Conservation (phyloP, 2,888 invertebrate species). For the Charanyca ferruginea region DNA sequence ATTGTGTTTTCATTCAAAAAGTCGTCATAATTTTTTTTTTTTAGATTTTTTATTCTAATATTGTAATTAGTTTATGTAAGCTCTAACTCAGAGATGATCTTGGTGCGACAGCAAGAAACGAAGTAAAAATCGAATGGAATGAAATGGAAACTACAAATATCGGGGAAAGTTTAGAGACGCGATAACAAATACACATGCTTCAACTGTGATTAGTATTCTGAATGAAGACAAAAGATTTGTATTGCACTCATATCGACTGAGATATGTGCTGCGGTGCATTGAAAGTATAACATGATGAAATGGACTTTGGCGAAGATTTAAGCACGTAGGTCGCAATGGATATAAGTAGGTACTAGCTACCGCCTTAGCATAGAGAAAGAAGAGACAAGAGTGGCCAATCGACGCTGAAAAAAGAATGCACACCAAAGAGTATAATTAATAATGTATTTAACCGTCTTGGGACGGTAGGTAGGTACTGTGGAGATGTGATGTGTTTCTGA, state of each 20-base stretch:
- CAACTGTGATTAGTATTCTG: constrained; percentile 65
- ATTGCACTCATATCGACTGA: constrained; percentile 53
- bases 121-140: constrained; percentile 19
- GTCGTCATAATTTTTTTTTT: no score
- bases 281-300: constrained; percentile 21
- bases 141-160: constrained; percentile 61
- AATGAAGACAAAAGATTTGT: constrained; percentile 59
- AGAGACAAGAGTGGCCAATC: not conserved
- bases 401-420: no score
- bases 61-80: no score
- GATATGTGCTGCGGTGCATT: constrained; percentile 34
- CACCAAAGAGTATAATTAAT: not conserved
- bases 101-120: not conserved
- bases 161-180: constrained; percentile 67
- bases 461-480: no score
- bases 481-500: no score
- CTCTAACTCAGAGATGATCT: no score
- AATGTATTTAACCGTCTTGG: no score
- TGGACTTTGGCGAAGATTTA: constrained; percentile 24
- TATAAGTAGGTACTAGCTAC: no score
- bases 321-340: not conserved
- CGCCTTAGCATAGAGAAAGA: not conserved
- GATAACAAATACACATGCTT: constrained; percentile 56
- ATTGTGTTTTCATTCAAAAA: no score
- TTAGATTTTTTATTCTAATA: no score